Evolutionary conservation across 2,113 vertebrate species (phyloP).

Genomic region (Gymnorhina tibicen): DNA sequence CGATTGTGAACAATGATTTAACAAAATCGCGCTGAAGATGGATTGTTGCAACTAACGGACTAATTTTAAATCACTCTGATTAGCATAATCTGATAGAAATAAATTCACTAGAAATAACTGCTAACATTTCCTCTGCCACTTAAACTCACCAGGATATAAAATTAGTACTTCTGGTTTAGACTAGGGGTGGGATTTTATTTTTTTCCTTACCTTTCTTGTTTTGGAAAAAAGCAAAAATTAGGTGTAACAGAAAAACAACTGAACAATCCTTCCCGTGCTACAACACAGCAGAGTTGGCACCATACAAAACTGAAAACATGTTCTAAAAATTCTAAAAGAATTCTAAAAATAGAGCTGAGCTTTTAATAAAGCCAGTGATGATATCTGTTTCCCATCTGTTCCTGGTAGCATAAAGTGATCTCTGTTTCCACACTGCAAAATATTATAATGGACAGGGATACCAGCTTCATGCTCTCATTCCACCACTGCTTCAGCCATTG

Average conservation of each 20-base stretch:
- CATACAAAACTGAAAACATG: neutral
- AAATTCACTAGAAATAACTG: neutral
- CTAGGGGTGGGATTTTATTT: neutral
- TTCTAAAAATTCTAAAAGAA: slow-evolving; percentile 17
- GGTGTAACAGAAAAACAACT: neutral
- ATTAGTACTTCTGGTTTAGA: neutral
- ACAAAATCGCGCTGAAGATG: neutral
- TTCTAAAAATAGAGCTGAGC: slow-evolving; percentile 6
- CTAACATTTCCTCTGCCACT: neutral
- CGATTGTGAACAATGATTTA: neutral
- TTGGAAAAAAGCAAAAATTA: neutral
- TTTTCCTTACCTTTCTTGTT: neutral
- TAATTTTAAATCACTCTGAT: neutral
- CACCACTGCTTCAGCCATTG: neutral
- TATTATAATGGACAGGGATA: neutral
- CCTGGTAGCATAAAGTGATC: neutral
- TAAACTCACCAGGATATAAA: neutral
- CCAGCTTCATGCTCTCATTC: neutral
- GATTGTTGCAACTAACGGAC: neutral
- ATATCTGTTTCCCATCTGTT: slow-evolving; percentile 30
- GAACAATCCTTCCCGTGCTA: neutral
- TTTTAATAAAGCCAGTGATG: slow-evolving; percentile 7
- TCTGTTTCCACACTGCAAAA: neutral
- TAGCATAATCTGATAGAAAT: neutral
- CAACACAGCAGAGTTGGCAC: neutral